These are phyloP conservation scores for Pterophyllum scalare DNA, from an alignment of 2,113 vertebrate genomes.

Conservation along the genomic window DNA sequence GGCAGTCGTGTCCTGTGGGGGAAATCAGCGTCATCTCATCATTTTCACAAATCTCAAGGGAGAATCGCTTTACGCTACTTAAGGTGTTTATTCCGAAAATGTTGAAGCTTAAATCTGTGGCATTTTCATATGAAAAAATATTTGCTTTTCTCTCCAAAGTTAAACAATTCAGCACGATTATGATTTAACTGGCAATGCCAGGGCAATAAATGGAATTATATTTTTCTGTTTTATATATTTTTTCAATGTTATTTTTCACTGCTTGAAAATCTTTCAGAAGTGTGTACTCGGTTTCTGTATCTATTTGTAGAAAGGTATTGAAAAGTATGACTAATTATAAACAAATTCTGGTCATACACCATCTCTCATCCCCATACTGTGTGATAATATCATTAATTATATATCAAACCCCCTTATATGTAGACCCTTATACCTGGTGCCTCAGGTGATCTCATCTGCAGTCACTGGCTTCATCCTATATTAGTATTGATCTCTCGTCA, in stretches of 20 bases:
- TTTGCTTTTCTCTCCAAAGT: conserved; percentile 12
- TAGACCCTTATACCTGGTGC: conserved; percentile 9
- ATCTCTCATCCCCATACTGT: neutral
- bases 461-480: conserved; percentile 59
- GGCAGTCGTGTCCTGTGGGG: conserved; percentile 57
- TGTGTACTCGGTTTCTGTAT: neutral
- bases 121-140: conserved; percentile 58
- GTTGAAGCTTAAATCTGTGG: conserved; percentile 42
- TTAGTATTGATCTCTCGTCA: conserved; percentile 61
- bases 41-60: conserved; percentile 40
- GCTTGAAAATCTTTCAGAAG: neutral
- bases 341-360: neutral
- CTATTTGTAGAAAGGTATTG: neutral
- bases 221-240: too few relatives aligned
- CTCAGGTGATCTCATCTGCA: conserved; percentile 54
- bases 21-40: conserved; percentile 41
- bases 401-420: conserved; percentile 12
- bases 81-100: conserved; percentile 41
- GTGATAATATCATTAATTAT: neutral
- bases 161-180: neutral
- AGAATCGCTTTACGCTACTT: conserved; percentile 29
- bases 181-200: neutral
- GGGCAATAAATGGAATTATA: neutral
- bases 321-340: neutral
- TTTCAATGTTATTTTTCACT: neutral